These are phyloP conservation scores for Caprella mutica DNA, from an alignment of 2,888 invertebrate genomes.

Conservation along the genomic window DNA sequence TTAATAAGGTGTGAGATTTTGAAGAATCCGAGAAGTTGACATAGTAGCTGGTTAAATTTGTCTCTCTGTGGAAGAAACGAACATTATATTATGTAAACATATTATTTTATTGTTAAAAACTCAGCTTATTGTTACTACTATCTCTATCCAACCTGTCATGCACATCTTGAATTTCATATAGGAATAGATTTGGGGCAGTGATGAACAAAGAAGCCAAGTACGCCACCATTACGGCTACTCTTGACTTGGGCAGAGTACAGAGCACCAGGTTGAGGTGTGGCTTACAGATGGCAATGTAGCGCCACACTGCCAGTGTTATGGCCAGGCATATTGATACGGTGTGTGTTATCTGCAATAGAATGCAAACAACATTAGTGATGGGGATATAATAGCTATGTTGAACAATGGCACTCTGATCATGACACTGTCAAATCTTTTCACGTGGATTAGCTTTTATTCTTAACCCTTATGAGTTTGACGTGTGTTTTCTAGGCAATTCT, in stretches of 20 bases:
- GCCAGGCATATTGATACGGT: constrained; percentile 90
- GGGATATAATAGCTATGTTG: too few relatives aligned
- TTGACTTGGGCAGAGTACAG: constrained; percentile 68
- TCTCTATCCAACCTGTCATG: too few relatives aligned
- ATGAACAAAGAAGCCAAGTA: constrained; percentile 72
- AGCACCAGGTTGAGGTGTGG: constrained; percentile 68
- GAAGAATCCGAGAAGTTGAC: background rate
- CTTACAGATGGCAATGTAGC: constrained; percentile 72
- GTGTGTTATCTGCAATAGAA: constrained; percentile 50
- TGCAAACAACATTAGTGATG: too few relatives aligned
- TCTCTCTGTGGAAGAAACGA: background rate
- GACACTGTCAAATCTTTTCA: background rate
- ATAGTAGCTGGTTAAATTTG: background rate
- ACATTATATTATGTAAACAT: background rate
- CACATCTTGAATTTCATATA: constrained; percentile 61
- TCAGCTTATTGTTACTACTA: background rate
- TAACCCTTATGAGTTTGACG: background rate
- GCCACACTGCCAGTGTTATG: constrained; percentile 82
- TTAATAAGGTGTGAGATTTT: background rate
- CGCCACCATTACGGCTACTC: constrained; percentile 62
- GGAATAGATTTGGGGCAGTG: constrained; percentile 72
- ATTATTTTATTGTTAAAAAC: background rate
- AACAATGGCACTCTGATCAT: too few relatives aligned
- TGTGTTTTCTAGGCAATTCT: too few relatives aligned
- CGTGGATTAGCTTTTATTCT: background rate